Evolutionary conservation across 2,113 vertebrate species (phyloP).

Genomic region (Australoheros scitulus): DNA sequence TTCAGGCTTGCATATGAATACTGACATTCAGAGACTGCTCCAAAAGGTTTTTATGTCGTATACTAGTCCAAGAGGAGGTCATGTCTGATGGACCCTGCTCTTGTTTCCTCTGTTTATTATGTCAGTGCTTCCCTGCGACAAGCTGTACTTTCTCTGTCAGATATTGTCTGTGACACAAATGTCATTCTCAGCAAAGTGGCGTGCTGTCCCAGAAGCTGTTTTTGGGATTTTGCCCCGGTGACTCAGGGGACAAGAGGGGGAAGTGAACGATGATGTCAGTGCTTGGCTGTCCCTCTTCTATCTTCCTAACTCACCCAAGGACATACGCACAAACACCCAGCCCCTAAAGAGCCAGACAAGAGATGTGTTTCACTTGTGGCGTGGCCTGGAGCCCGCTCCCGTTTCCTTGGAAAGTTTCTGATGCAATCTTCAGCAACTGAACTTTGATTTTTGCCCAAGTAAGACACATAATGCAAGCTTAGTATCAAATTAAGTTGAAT

Average conservation of each 20-base stretch:
- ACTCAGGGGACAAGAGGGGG: constrained; percentile 38
- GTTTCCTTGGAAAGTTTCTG: constrained; percentile 18
- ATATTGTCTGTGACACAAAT: constrained; percentile 31
- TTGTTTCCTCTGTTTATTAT: constrained; percentile 28
- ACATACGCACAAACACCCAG: constrained; percentile 13
- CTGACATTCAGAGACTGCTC: not conserved
- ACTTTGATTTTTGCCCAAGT: constrained; percentile 13
- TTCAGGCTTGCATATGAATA: not conserved
- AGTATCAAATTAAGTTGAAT: not conserved
- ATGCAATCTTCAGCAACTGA: constrained; percentile 12
- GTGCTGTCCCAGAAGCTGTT: not conserved
- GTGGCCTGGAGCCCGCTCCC: not conserved
- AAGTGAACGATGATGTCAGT: constrained; percentile 50
- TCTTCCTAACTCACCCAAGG: not conserved
- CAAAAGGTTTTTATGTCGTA: constrained; percentile 7
- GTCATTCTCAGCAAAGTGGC: not conserved
- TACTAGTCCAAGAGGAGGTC: not conserved
- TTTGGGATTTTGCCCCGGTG: constrained; percentile 38
- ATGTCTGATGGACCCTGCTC: not conserved
- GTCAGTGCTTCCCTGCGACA: constrained; percentile 18
- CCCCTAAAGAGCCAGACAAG: not conserved
- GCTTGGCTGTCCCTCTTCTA: constrained; percentile 24
- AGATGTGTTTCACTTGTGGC: constrained; percentile 4
- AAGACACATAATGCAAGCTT: not conserved
- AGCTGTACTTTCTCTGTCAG: constrained; percentile 38